Evolutionary conservation across 53 echinoderm and acorn worm genomes (phyloP).

Genomic region (Actinopyga echinites): DNA sequence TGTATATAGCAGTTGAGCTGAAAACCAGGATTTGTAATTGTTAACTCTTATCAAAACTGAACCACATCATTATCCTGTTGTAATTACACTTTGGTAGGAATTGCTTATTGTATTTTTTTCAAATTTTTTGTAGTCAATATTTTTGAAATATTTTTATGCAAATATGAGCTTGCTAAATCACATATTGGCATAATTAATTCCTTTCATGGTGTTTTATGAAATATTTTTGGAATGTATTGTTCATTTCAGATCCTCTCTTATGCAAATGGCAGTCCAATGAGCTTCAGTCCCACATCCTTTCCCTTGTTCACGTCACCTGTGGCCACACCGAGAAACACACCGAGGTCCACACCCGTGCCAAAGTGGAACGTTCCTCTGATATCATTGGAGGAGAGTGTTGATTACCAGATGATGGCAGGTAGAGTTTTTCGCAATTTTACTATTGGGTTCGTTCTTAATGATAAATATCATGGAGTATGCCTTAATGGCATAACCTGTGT

Average conservation of each 20-base stretch:
- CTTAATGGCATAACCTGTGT: too few species aligned
- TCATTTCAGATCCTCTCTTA: slow-evolving; percentile 80
- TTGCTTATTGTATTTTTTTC: too few species aligned
- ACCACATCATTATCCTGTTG: too few species aligned
- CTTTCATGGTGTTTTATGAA: background rate
- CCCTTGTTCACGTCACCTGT: slow-evolving; percentile 95
- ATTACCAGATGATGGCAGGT: slow-evolving; percentile 97
- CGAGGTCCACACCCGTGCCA: slow-evolving; percentile 97
- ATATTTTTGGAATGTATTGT: background rate
- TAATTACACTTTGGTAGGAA: too few species aligned
- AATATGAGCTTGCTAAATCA: background rate
- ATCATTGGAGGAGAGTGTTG: slow-evolving; percentile 91
- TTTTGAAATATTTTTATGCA: too few species aligned
- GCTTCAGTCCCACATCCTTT: slow-evolving; percentile 94
- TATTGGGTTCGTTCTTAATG: background rate
- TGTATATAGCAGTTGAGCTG: too few species aligned
- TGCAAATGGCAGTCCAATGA: slow-evolving; percentile 90
- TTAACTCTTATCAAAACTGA: too few species aligned
- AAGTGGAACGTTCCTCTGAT: slow-evolving; percentile 96
- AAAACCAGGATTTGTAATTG: too few species aligned
- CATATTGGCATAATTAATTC: background rate
- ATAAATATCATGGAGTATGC: too few species aligned
- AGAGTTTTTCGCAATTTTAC: background rate
- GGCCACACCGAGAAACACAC: slow-evolving; percentile 94
- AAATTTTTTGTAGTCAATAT: too few species aligned